Evolutionary conservation across 2,797 vertebrate genomes (phyloP).

Genomic region (Artibeus lituratus): DNA sequence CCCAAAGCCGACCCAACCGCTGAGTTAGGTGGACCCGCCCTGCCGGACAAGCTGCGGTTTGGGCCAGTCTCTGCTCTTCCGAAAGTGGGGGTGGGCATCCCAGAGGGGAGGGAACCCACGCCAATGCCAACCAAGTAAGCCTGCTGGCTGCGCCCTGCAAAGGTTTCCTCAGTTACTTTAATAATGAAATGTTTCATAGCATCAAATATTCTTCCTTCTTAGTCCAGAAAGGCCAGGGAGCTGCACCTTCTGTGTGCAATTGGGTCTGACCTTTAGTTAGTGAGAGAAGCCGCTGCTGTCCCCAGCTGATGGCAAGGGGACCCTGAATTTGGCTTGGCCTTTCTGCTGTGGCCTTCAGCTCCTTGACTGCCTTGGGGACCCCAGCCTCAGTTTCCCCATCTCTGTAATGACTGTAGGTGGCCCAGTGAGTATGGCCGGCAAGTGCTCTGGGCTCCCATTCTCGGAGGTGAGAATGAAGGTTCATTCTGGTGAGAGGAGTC

Average conservation of each 20-base stretch:
- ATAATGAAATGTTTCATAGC: constrained; percentile 14
- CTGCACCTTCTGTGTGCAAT: not conserved
- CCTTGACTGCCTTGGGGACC: not conserved
- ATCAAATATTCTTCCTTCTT: constrained; percentile 21
- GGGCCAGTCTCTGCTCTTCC: not conserved
- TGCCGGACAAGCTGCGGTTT: not conserved
- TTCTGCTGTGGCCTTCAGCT: not conserved
- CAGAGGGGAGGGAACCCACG: accelerated
- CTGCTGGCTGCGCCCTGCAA: not conserved
- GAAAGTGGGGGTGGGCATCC: not conserved
- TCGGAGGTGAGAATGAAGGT: too few relatives aligned
- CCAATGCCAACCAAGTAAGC: not conserved
- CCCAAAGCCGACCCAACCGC: accelerated
- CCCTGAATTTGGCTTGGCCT: not conserved
- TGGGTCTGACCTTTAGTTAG: not conserved
- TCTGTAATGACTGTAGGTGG: not conserved
- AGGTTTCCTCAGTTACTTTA: not conserved
- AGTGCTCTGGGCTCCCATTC: not conserved
- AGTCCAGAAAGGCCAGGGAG: constrained; percentile 26
- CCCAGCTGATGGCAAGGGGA: accelerated
- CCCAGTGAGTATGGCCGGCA: accelerated
- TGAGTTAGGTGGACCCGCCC: not conserved
- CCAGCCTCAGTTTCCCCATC: not conserved
- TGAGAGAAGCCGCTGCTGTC: not conserved
- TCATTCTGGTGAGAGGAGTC: not conserved